Evolutionary conservation across 2,888 invertebrate species (phyloP).

Genomic region (Diadegma fenestrale): DNA sequence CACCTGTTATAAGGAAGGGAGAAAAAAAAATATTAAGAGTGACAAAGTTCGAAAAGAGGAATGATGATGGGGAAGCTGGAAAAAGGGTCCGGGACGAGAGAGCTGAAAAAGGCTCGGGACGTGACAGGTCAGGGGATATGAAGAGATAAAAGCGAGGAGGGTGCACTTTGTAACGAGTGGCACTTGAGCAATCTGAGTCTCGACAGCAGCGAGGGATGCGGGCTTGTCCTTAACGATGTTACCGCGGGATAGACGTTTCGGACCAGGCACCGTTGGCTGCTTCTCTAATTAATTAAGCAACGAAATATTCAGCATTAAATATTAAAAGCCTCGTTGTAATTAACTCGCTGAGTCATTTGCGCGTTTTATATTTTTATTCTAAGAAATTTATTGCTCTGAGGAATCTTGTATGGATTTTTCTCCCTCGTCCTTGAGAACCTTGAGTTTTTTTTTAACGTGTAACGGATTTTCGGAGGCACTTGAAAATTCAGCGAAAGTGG

Average conservation of each 20-base stretch:
- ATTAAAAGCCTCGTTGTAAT: slow-evolving; percentile 57
- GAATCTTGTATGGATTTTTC: not conserved
- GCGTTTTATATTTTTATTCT: not conserved
- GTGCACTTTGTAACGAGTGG: slow-evolving; percentile 73
- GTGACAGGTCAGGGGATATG: slow-evolving; percentile 9
- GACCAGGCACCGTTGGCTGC: slow-evolving; percentile 31
- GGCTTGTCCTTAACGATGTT: not conserved
- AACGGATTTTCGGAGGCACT: not conserved
- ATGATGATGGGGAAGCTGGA: not conserved
- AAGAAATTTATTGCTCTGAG: not conserved
- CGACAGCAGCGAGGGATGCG: not conserved
- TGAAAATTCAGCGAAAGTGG: not conserved
- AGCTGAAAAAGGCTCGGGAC: not conserved
- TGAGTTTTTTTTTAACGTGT: not conserved
- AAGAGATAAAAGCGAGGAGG: slow-evolving; percentile 69
- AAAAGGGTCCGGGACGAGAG: not conserved
- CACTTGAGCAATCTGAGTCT: slow-evolving; percentile 62
- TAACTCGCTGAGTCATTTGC: slow-evolving; percentile 7
- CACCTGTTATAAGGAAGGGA: not conserved
- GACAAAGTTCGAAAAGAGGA: not conserved
- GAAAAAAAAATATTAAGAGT: not conserved
- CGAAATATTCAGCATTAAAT: slow-evolving; percentile 68
- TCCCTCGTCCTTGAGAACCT: not conserved
- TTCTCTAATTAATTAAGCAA: slow-evolving; percentile 73
- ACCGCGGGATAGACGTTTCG: not conserved